These are phyloP conservation scores for Monomorium pharaonis DNA, from an alignment of 1,140 invertebrate species.

Conservation along the genomic window DNA sequence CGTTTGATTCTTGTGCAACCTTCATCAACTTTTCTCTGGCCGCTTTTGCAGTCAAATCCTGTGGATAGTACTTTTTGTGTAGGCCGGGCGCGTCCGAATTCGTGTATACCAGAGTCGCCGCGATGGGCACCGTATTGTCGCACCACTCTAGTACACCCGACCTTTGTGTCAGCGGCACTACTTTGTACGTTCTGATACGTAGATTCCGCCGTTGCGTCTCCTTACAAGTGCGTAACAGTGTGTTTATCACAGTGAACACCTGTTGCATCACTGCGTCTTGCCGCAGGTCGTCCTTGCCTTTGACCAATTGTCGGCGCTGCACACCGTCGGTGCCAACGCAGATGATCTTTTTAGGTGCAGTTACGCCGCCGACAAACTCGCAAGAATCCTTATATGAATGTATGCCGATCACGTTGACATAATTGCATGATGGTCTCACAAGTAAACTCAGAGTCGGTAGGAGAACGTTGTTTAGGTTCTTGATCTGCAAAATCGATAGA, in stretches of 20 bases:
- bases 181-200: conserved; percentile 95
- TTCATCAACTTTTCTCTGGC: conserved; percentile 26
- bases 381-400: conserved; percentile 86
- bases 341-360: conserved; percentile 93
- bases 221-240: conserved; percentile 89
- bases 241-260: conserved; percentile 94
- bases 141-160: conserved; percentile 98
- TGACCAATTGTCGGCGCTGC: conserved; percentile 91
- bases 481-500: conserved; percentile 66
- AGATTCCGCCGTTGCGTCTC: conserved; percentile 91
- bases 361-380: conserved; percentile 93
- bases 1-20: conserved; percentile 61
- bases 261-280: conserved; percentile 99
- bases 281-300: conserved; percentile 96
- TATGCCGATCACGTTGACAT: conserved; percentile 86
- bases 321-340: conserved; percentile 93
- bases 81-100: conserved; percentile 86
- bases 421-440: conserved; percentile 87
- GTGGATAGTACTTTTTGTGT: conserved; percentile 91
- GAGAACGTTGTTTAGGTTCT: conserved; percentile 80
- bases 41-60: conserved; percentile 85
- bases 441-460: conserved; percentile 90
- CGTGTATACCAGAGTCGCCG: conserved; percentile 89
- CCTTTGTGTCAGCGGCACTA: conserved; percentile 92
- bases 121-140: conserved; percentile 92